Conservation (phyloP, 2,113 vertebrate species). For the Puntigrus tetrazona region DNA sequence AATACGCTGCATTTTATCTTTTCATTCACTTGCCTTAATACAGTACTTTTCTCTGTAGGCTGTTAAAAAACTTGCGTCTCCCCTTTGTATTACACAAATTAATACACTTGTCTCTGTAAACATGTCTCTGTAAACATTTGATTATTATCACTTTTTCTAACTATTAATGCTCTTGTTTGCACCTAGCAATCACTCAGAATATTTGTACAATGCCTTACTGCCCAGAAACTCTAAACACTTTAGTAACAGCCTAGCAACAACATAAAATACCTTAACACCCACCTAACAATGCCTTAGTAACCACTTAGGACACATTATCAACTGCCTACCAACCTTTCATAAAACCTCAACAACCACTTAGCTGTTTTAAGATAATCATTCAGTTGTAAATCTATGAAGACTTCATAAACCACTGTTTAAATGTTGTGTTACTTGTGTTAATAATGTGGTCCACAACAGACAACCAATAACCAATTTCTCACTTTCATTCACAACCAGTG, state of each 20-base stretch:
- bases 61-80: neutral
- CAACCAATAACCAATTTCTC: neutral
- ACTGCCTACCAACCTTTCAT: too few relatives aligned
- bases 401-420: neutral
- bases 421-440: neutral
- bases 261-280: neutral
- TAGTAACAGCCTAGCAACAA: neutral
- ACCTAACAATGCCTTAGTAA: neutral
- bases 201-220: neutral
- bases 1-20: neutral
- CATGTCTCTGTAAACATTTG: too few relatives aligned
- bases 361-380: neutral
- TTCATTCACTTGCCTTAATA: too few relatives aligned
- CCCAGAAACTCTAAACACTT: constrained; percentile 36
- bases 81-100: neutral
- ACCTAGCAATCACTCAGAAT: neutral
- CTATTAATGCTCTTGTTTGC: neutral
- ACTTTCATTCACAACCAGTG: constrained; percentile 16
- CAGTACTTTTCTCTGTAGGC: too few relatives aligned
- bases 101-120: neutral
- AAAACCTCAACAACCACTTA: too few relatives aligned
- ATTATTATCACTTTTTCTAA: neutral
- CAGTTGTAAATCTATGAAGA: neutral
- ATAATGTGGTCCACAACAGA: neutral
- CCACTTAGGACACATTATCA: neutral